Conservation (phyloP, 2,797 vertebrate genomes). For the Synaphobranchus kaupii region DNA sequence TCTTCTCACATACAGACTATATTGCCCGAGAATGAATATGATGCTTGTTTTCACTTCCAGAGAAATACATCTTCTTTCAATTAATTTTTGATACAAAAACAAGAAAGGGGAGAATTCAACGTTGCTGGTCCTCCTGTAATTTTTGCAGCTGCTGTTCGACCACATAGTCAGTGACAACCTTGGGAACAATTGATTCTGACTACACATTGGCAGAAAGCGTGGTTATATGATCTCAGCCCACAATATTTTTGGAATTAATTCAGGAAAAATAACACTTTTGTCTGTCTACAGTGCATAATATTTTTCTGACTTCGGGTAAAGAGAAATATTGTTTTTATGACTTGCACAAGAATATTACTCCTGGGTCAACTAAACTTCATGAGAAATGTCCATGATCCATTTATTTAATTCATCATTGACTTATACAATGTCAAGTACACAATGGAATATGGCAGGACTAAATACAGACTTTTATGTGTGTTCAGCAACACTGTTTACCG, state of each 20-base stretch:
- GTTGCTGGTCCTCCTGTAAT: background rate
- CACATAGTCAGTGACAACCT: background rate
- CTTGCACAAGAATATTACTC: background rate
- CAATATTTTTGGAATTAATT: background rate
- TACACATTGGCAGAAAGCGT: background rate
- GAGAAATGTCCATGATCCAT: background rate
- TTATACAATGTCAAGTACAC: background rate
- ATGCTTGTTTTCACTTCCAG: background rate
- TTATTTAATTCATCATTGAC: background rate
- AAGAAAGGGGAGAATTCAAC: background rate
- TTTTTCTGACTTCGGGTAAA: background rate
- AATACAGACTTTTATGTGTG: background rate
- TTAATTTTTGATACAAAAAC: background rate
- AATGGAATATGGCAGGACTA: background rate
- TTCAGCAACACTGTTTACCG: background rate
- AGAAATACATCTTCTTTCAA: background rate
- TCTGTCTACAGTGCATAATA: background rate
- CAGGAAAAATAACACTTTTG: background rate
- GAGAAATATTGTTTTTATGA: background rate
- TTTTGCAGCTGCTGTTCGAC: background rate
- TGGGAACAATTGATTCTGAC: background rate
- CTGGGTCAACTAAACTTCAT: background rate
- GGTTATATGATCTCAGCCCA: background rate
- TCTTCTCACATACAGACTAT: background rate
- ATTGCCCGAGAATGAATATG: background rate